Conservation (phyloP, 2,888 invertebrate genomes). For the Mongoloraphidia duomilia region DNA sequence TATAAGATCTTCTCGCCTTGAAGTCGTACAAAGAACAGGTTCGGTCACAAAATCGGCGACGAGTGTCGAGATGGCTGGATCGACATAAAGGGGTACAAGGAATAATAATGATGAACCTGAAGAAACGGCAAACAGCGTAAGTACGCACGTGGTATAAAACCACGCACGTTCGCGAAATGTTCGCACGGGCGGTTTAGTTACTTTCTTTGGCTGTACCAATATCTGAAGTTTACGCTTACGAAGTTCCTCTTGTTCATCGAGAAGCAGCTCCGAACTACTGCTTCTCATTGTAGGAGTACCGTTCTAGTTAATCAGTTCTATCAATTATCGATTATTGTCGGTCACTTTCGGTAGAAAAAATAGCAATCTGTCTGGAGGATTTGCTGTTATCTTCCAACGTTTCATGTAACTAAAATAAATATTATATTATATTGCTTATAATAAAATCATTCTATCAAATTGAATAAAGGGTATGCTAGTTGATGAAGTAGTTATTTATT, state of each 20-base stretch:
- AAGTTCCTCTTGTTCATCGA: constrained; percentile 57
- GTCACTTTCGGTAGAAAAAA: too few species aligned
- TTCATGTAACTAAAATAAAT: too few species aligned
- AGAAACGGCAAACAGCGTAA: constrained; percentile 54
- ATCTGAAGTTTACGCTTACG: constrained; percentile 45
- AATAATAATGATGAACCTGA: constrained; percentile 58
- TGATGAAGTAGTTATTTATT: too few species aligned
- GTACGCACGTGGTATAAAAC: constrained; percentile 55
- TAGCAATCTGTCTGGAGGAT: too few species aligned
- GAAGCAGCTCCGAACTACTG: constrained; percentile 64
- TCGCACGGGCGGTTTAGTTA: constrained; percentile 32
- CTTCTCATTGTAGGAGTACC: constrained; percentile 40
- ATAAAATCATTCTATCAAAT: too few species aligned
- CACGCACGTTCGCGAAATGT: constrained; percentile 51
- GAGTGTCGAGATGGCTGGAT: constrained; percentile 49
- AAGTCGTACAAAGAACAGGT: constrained; percentile 59
- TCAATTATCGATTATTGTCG: too few species aligned
- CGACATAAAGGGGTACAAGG: constrained; percentile 58
- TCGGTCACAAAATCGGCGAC: constrained; percentile 61
- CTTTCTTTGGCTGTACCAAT: constrained; percentile 34
- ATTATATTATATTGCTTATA: too few species aligned
- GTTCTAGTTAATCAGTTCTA: background rate
- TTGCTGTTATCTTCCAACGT: too few species aligned
- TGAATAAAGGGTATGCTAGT: too few species aligned
- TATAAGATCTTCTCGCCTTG: constrained; percentile 51